These are phyloP conservation scores for Spheniscus humboldti DNA, from an alignment of 2,797 vertebrate species.

Conservation along the genomic window DNA sequence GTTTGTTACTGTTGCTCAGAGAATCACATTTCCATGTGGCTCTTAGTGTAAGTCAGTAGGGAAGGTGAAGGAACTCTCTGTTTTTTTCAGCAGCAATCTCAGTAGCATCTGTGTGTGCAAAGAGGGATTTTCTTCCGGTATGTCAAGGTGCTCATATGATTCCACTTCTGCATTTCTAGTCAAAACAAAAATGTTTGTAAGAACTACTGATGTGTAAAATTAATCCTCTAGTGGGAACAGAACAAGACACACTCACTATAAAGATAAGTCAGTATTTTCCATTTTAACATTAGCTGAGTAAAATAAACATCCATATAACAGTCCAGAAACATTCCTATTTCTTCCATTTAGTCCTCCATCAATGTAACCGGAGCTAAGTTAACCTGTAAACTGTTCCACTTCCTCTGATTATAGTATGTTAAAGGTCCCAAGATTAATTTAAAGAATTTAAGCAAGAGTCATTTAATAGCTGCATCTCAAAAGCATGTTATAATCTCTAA, in stretches of 20 bases:
- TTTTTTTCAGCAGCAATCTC: background rate
- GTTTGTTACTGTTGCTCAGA: background rate
- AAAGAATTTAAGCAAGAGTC: too few species aligned
- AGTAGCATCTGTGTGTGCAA: background rate
- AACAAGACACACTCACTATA: background rate
- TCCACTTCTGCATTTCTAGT: fast-evolving
- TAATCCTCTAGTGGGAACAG: background rate
- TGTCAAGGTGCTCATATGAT: fast-evolving
- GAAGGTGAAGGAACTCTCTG: background rate
- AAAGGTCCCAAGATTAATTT: background rate
- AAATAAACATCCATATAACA: background rate
- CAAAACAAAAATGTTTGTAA: background rate
- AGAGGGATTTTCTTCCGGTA: background rate
- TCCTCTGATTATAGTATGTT: background rate
- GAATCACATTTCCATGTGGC: background rate
- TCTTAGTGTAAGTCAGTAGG: background rate
- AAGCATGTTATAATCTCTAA: background rate
- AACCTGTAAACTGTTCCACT: background rate
- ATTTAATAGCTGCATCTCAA: background rate
- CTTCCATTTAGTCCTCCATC: background rate
- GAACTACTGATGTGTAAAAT: background rate
- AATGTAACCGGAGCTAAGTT: background rate
- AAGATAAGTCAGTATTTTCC: background rate
- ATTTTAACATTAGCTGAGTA: background rate
- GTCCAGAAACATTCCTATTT: background rate